phyloP scores from a whole-genome alignment of 2,797 vertebrate genomes.

The Thamnophis elegans region DNA sequence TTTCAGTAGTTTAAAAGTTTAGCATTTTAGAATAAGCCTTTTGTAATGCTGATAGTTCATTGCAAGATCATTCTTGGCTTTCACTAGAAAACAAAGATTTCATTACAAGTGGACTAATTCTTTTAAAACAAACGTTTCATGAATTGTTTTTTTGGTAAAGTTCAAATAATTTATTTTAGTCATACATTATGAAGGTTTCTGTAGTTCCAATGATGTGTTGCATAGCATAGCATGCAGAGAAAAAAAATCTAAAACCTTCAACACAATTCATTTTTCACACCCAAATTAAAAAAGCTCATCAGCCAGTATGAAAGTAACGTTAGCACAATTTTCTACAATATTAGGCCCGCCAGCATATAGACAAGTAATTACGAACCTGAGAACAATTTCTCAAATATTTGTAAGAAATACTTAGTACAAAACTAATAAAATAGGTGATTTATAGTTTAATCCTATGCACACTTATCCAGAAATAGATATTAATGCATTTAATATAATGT shows the following conservation, averaged over 20 bases:
- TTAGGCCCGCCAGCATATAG: constrained; percentile 62
- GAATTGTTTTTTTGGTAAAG: constrained; percentile 60
- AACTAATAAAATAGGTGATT: constrained; percentile 61
- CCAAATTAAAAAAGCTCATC: constrained; percentile 77
- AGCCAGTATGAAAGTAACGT: constrained; percentile 77
- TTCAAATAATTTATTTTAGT: constrained; percentile 89
- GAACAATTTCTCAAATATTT: constrained; percentile 87
- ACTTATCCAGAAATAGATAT: neutral
- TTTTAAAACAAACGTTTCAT: neutral
- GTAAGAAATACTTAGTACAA: constrained; percentile 93
- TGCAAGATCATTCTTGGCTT: neutral
- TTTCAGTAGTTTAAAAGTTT: neutral
- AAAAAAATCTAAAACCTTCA: constrained; percentile 81
- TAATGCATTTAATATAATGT: neutral
- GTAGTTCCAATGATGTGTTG: constrained; percentile 92
- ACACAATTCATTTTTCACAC: constrained; percentile 79
- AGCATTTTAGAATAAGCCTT: neutral
- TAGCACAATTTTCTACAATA: constrained; percentile 67
- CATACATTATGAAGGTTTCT: constrained; percentile 96
- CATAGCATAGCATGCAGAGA: constrained; percentile 96
- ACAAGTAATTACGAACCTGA: constrained; percentile 87
- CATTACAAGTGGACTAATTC: neutral
- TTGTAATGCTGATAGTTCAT: neutral
- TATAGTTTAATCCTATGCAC: neutral
- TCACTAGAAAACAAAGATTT: neutral